Conservation (phyloP, 2,797 vertebrate species). For the Enteromius viviparus region DNA sequence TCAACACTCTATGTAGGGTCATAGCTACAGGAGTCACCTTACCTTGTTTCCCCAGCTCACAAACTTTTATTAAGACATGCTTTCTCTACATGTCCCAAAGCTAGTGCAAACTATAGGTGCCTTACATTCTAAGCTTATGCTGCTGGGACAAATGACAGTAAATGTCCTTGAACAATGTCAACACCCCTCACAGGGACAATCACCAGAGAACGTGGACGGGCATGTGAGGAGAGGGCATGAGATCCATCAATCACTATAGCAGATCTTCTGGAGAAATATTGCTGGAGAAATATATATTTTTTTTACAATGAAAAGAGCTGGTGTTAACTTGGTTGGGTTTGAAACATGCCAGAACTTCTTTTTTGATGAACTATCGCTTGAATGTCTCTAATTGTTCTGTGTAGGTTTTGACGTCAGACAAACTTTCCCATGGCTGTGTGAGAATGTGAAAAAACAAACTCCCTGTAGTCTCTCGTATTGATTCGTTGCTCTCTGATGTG, state of each 20-base stretch:
- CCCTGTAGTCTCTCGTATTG: slow-evolving; percentile 27
- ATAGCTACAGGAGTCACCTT: slow-evolving; percentile 19
- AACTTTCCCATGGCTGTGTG: slow-evolving; percentile 6
- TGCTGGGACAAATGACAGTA: slow-evolving; percentile 21
- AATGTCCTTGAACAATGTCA: slow-evolving; percentile 37
- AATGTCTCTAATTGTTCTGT: not conserved
- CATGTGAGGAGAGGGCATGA: slow-evolving; percentile 24
- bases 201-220: slow-evolving; percentile 1
- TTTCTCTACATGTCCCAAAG: slow-evolving; percentile 19
- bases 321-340: not conserved
- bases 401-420: slow-evolving; percentile 2
- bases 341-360: not conserved
- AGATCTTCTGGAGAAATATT: not conserved
- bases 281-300: no score
- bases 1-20: slow-evolving; percentile 28
- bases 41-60: slow-evolving; percentile 24
- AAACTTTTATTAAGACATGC: slow-evolving; percentile 18
- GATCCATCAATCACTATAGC: not conserved
- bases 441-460: slow-evolving; percentile 34
- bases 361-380: not conserved
- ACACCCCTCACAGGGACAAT: slow-evolving; percentile 33
- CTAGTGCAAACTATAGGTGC: slow-evolving; percentile 7
- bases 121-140: slow-evolving; percentile 12
- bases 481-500: slow-evolving; percentile 29
- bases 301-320: not conserved